Base-by-base conservation (phyloP, 92 coral and sea anemone species). In the Diadumene lineata region DNA sequence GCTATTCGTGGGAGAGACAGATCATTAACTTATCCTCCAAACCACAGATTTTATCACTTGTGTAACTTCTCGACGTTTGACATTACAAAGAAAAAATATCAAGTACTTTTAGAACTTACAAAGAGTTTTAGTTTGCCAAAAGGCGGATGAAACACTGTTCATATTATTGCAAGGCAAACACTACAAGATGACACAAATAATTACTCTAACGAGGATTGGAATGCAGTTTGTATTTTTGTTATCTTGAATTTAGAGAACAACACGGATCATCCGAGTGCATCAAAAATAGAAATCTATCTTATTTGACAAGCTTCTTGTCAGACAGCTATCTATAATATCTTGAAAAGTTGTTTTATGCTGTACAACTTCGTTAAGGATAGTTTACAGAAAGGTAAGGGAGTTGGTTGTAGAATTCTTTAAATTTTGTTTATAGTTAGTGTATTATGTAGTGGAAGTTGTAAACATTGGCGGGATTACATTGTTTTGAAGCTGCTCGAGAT, bases 1-100 rank as follows among this genome's bases (percentile, higher is more conserved):
- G 68, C 68, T 11, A 28, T 6, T 30, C 43, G 68, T 62, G 68
- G 68, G 68, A 62, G 68, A 62, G 68, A 62, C 68, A 31, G 1
- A 1, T 62, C 2, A 28, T 62, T 58, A 11, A 62, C 29, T 27
- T 23, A 4, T 21, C 43, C 27, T 62, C 68, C 68, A 13, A 62
- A 62, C 68, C 68, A 62, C 68, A 62, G 43, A 31, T 62, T 28
- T 58, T 58, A 58, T 58, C 64, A 23, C 64, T 58, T 62, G 43
- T 27, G 28, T 23, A 60, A 4, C n/a, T 38, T 38, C 13, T 38
- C 48, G 13, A 38, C 48, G 7, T 38, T 4, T n/a, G n/a, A n/a
- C n/a, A n/a, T n/a, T n/a, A n/a, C n/a, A n/a, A n/a, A n/a, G n/a
- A n/a, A n/a, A n/a, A n/a, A n/a, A 4, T 38, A 38, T 38, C 48